Conservation (phyloP, 2,888 invertebrate genomes). For the Fragum sueziense region DNA sequence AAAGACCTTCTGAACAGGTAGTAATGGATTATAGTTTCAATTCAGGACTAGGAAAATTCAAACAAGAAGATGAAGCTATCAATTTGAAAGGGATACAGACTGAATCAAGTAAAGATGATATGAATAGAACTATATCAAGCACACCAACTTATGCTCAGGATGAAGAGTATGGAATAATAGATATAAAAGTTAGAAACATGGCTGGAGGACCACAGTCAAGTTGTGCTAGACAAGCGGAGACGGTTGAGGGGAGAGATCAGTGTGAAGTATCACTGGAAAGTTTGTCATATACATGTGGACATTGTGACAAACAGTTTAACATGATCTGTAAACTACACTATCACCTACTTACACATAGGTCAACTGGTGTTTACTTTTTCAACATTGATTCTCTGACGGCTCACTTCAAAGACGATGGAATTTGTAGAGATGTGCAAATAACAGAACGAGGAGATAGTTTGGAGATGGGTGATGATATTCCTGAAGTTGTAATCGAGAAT, state of each 20-base stretch:
- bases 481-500: no score
- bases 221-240: neutral
- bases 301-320: conserved; percentile 20
- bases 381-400: conserved; percentile 25
- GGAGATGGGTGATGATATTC: neutral
- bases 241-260: neutral
- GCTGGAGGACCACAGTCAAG: neutral
- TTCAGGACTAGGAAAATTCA: neutral
- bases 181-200: neutral
- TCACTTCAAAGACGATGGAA: conserved; percentile 24
- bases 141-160: neutral
- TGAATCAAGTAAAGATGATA: neutral
- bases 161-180: neutral
- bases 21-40: neutral
- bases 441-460: neutral
- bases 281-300: conserved; percentile 35
- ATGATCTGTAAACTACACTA: conserved; percentile 41
- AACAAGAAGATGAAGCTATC: neutral
- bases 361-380: conserved; percentile 27
- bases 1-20: neutral
- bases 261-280: neutral
- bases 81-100: neutral
- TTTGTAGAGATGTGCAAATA: conserved; percentile 35
- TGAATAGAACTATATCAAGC: neutral
- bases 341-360: conserved; percentile 32